phyloP scores from a whole-genome alignment of 2,888 invertebrate species.

The Epirrhoe tristata region DNA sequence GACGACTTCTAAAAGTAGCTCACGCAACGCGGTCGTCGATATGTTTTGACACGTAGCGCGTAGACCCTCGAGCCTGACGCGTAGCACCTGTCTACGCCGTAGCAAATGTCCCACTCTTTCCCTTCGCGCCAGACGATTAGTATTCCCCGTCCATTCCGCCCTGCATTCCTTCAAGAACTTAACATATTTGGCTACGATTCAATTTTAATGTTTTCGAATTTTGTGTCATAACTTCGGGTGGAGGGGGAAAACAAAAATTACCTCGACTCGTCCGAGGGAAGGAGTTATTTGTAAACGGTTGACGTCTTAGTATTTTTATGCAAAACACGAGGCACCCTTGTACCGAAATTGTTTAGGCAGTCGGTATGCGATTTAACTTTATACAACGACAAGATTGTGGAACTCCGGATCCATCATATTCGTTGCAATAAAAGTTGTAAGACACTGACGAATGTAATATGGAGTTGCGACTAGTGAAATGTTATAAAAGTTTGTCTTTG shows the following conservation, averaged over 20 bases:
- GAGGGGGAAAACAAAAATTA: slow-evolving; percentile 79
- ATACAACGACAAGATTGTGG: slow-evolving; percentile 67
- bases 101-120: slow-evolving; percentile 51
- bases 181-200: slow-evolving; percentile 81
- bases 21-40: slow-evolving; percentile 37
- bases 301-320: slow-evolving; percentile 81
- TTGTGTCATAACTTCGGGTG: slow-evolving; percentile 78
- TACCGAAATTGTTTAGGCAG: slow-evolving; percentile 77
- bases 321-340: slow-evolving; percentile 71
- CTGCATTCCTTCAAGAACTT: slow-evolving; percentile 70
- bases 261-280: slow-evolving; percentile 64
- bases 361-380: slow-evolving; percentile 70
- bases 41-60: slow-evolving; percentile 41
- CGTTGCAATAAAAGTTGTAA: slow-evolving; percentile 79
- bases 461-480: slow-evolving; percentile 62
- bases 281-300: slow-evolving; percentile 82
- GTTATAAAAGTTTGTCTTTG: slow-evolving; percentile 64
- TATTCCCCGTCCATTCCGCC: slow-evolving; percentile 68
- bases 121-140: slow-evolving; percentile 60
- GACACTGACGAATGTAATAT: slow-evolving; percentile 81
- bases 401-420: slow-evolving; percentile 69
- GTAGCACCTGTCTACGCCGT: slow-evolving; percentile 76
- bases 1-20: slow-evolving; percentile 33
- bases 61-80: slow-evolving; percentile 53
- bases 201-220: slow-evolving; percentile 81